Base-by-base conservation (phyloP, 2,888 invertebrate genomes). In the Conchocele bisecta region DNA sequence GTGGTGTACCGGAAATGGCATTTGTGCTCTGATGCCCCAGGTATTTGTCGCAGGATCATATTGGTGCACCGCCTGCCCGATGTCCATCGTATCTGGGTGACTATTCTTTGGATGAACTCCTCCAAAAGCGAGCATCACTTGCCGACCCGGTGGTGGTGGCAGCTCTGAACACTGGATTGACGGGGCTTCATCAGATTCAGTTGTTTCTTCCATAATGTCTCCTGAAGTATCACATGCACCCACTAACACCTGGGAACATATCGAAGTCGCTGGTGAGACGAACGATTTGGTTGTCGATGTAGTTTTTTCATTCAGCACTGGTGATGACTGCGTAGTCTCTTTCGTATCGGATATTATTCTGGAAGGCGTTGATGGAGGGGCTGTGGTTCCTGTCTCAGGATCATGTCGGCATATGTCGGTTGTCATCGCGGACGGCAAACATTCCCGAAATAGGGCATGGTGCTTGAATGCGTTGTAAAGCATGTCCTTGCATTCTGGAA, bases 1-100 rank as follows among this genome's bases (percentile, higher is more conserved):
- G 61, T 87, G 84, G 51, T 86, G 85, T 0, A 84, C 66, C 13
- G 81, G 75, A n/a, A 81, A 67, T 7, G 83, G 82, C 28, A 88
- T 64, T 17, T 35, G 61, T 6, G 84, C 66, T 22, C 81, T 26
- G 9, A 65, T 17, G 20, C 44, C 57, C 88, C 88, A 88, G n/a
- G 54, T 57, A 57, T 81, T 81, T 11, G 48, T 63, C 0, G 48
- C 51, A 7, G 82, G 79, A 42, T 81, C 69, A 63, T 75, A 83
- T 56, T 80, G 69, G 39, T 79, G 76, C 31, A 86, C 71, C 29
- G 69, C 59, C 2, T 78, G 75, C 11, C 72, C 75, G n/a, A 53
- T 17, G 15, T 73, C 71, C 1, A 46, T 48, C 17, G 67, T 57
- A 6, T 66, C 60, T 6, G 75, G 67, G 9, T 64, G 41, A 29